Percentiles rank a stretch among this genome's conserved stretches.
phyloP scores from a whole-genome alignment of 2,888 invertebrate species.

The Acanthopleura granulata region DNA sequence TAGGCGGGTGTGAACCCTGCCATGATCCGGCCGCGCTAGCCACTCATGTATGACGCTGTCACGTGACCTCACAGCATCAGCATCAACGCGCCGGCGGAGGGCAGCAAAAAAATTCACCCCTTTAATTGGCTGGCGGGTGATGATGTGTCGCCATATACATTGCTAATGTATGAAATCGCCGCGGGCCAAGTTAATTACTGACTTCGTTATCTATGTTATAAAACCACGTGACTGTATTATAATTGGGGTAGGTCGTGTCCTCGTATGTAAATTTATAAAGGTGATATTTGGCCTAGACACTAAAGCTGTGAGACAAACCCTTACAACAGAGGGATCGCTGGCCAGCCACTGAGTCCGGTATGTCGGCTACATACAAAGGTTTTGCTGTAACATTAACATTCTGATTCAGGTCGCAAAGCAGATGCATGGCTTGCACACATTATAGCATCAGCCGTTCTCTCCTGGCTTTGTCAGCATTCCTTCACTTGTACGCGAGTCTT shows the following conservation, averaged over 20 bases:
- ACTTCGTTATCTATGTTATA: neutral
- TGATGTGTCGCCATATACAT: neutral
- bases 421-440: no score
- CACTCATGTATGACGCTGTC: neutral
- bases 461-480: no score
- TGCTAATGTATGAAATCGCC: neutral
- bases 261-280: neutral
- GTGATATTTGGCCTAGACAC: neutral
- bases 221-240: neutral
- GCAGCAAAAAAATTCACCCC: neutral
- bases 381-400: no score
- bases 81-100: no score
- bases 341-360: no score
- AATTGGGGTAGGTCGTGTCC: neutral
- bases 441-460: no score
- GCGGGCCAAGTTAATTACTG: neutral
- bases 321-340: no score
- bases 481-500: no score
- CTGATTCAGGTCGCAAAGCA: no score
- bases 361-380: no score
- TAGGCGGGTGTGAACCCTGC: neutral
- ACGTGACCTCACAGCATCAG: neutral
- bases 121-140: neutral
- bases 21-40: neutral
- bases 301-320: no score